Percentiles rank a stretch among this genome's conserved stretches.
phyloP scores from a whole-genome alignment of 2,888 invertebrate genomes.

The Creontiades dilutus region DNA sequence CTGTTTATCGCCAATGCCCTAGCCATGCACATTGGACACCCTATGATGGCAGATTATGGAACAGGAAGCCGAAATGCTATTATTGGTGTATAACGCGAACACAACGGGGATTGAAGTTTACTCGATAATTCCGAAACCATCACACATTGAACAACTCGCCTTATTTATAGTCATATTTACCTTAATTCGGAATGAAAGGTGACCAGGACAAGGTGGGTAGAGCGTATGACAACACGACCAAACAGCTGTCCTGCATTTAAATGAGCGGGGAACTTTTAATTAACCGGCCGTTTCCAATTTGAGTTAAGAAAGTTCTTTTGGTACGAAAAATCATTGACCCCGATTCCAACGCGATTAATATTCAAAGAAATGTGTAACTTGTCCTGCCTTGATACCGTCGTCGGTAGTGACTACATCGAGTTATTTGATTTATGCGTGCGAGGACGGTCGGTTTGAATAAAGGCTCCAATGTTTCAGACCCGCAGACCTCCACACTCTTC shows the following conservation, averaged over 20 bases:
- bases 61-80: no score
- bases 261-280: not conserved
- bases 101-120: no score
- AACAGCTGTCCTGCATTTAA: not conserved
- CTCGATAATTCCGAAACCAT: no score
- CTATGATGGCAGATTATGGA: no score
- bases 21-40: no score
- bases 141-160: no score
- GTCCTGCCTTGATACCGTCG: not conserved
- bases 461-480: not conserved
- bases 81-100: no score
- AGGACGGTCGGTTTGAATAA: not conserved
- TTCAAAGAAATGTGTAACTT: constrained; percentile 5
- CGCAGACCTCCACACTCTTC: no score
- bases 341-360: constrained; percentile 22
- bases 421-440: not conserved
- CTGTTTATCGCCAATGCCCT: no score
- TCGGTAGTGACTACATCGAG: not conserved
- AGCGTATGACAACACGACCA: not conserved
- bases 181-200: not conserved
- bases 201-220: not conserved
- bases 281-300: not conserved
- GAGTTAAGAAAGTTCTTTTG: not conserved
- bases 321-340: constrained; percentile 20
- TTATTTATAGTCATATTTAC: no score